These are phyloP conservation scores for Sinocyclocheilus maitianheensis DNA, from an alignment of 2,113 vertebrate species.

Conservation along the genomic window DNA sequence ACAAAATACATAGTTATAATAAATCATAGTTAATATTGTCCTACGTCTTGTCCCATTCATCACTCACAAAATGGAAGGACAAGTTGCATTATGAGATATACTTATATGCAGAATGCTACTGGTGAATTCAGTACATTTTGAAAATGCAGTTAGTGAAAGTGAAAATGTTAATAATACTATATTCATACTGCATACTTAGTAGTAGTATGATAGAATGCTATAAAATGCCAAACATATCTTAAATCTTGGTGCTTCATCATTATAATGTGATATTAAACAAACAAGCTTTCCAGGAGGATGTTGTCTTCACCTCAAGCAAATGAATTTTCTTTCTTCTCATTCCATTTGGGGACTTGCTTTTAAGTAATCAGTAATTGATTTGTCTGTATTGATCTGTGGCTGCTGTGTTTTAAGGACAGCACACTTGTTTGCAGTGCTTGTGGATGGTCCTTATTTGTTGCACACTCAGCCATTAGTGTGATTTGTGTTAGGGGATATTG, in stretches of 20 bases:
- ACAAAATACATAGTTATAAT: no score
- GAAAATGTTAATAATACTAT: neutral
- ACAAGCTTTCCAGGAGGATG: neutral
- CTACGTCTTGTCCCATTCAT: neutral
- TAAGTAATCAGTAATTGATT: constrained; percentile 18
- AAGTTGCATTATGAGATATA: neutral
- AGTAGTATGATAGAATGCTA: neutral
- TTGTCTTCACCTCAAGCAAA: neutral
- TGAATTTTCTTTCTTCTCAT: neutral
- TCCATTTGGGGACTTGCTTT: constrained; percentile 13
- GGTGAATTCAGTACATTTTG: neutral
- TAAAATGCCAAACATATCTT: neutral
- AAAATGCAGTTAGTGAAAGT: neutral
- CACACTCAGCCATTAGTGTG: neutral
- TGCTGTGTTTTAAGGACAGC: neutral
- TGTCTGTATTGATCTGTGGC: constrained; percentile 21
- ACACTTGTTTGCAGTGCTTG: neutral
- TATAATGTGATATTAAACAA: neutral
- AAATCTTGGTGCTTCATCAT: neutral
- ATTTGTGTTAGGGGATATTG: no score
- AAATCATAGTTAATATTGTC: no score
- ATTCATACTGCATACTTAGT: neutral
- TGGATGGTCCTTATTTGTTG: neutral
- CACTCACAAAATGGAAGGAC: neutral
- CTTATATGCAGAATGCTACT: neutral